These are phyloP conservation scores for Notechis scutatus DNA, from an alignment of 2,113 vertebrate species.

Conservation along the genomic window DNA sequence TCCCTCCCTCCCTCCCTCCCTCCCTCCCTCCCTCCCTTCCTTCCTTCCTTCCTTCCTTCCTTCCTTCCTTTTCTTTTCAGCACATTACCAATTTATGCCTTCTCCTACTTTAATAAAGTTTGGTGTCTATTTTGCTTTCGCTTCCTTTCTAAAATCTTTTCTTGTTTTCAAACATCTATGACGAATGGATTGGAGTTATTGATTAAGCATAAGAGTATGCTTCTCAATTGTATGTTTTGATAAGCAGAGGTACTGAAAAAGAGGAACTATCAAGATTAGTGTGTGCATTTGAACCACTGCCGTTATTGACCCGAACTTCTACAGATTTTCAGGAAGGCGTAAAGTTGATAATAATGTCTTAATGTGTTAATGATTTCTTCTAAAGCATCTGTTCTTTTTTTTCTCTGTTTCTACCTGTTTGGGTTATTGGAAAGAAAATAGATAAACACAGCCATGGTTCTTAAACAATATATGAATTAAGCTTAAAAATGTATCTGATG, in stretches of 20 bases:
- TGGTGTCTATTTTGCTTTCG: background rate
- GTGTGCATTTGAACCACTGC: accelerated
- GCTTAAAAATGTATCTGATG: background rate
- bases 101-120: background rate
- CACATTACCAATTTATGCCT: background rate
- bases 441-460: background rate
- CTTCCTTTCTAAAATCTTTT: background rate
- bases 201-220: background rate
- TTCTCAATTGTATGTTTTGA: background rate
- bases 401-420: background rate
- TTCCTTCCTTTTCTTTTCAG: too few species aligned
- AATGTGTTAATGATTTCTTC: background rate
- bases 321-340: background rate
- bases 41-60: too few species aligned
- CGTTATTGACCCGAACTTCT: background rate
- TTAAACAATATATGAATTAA: background rate
- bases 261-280: background rate
- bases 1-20: too few species aligned
- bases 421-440: background rate
- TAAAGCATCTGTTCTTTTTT: background rate
- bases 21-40: too few species aligned
- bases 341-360: background rate
- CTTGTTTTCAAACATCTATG: background rate
- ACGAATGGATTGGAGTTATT: slow-evolving; percentile 25
- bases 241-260: background rate